phyloP scores from a whole-genome alignment of 2,113 vertebrate species.

The Mesembrinibis cayennensis region DNA sequence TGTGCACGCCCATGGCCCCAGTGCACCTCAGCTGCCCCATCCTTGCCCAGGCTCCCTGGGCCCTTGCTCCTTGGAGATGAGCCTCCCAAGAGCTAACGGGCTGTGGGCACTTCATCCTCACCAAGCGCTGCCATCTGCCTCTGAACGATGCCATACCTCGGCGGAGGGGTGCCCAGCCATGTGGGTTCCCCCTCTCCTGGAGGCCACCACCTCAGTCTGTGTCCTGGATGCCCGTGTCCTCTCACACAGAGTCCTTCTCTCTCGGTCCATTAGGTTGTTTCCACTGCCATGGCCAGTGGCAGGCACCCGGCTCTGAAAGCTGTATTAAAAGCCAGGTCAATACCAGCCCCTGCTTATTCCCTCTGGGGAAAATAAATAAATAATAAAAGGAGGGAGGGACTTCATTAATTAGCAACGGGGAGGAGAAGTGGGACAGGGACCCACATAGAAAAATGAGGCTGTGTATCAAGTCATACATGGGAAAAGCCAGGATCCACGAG shows the following conservation, averaged over 20 bases:
- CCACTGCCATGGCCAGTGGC: slow-evolving; percentile 42
- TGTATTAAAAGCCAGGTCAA: slow-evolving; percentile 68
- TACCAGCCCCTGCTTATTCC: slow-evolving; percentile 39
- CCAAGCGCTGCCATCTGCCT: neutral
- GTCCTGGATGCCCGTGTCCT: slow-evolving; percentile 33
- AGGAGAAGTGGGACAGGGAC: neutral
- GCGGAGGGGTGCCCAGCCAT: neutral
- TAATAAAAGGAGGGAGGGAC: neutral
- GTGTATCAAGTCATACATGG: neutral
- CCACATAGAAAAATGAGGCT: neutral
- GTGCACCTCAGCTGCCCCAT: neutral
- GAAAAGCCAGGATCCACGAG: neutral
- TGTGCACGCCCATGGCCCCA: neutral
- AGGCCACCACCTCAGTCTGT: neutral
- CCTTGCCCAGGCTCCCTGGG: neutral
- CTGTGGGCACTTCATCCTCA: neutral
- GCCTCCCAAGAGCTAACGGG: neutral
- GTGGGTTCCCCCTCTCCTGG: neutral
- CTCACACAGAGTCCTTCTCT: neutral
- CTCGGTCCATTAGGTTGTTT: slow-evolving; percentile 66
- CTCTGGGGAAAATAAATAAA: slow-evolving; percentile 45
- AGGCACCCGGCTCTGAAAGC: slow-evolving; percentile 47
- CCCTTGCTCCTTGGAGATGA: neutral
- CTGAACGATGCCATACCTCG: neutral
- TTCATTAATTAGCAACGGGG: neutral